A percentile compares a stretch with the other conserved stretches of the same genome.
Evolutionary conservation across 92 coral and sea anemone genomes (phyloP).

Genomic region (Umimayanthus chanpuru): DNA sequence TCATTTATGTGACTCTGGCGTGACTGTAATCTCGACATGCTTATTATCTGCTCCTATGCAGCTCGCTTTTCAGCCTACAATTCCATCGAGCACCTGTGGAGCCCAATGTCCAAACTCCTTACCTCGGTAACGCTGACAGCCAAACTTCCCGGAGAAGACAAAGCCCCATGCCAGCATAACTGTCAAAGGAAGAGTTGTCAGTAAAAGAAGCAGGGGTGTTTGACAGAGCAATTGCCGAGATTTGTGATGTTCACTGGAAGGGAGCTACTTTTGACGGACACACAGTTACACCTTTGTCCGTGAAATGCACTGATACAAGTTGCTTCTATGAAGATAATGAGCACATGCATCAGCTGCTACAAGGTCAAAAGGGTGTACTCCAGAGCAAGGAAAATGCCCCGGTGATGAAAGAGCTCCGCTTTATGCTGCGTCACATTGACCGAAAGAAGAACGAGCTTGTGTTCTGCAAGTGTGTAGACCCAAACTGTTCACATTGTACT

Average conservation of each 20-base stretch:
- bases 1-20: constrained; percentile 42
- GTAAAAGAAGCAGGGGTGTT: constrained; percentile 11
- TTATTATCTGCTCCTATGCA: constrained; percentile 49
- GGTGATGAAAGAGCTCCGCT: constrained; percentile 42
- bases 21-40: constrained; percentile 50
- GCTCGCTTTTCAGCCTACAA: constrained; percentile 62
- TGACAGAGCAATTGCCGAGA: constrained; percentile 16
- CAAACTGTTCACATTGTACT: constrained; percentile 48
- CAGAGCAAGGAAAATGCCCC: not conserved
- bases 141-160: constrained; percentile 27
- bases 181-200: not conserved
- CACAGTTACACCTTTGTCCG: constrained; percentile 34
- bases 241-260: constrained; percentile 53
- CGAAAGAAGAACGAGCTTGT: constrained; percentile 59
- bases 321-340: constrained; percentile 24
- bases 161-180: constrained; percentile 41
- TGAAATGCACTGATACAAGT: constrained; percentile 21
- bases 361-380: constrained; percentile 4
- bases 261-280: constrained; percentile 45
- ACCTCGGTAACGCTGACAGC: constrained; percentile 45
- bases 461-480: constrained; percentile 55
- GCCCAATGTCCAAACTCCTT: constrained; percentile 49
- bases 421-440: constrained; percentile 44
- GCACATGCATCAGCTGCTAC: constrained; percentile 10
- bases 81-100: constrained; percentile 61